Percentiles rank a stretch among this genome's conserved stretches.
Evolutionary conservation across 2,797 vertebrate genomes (phyloP).

Genomic region (Clamator glandarius): DNA sequence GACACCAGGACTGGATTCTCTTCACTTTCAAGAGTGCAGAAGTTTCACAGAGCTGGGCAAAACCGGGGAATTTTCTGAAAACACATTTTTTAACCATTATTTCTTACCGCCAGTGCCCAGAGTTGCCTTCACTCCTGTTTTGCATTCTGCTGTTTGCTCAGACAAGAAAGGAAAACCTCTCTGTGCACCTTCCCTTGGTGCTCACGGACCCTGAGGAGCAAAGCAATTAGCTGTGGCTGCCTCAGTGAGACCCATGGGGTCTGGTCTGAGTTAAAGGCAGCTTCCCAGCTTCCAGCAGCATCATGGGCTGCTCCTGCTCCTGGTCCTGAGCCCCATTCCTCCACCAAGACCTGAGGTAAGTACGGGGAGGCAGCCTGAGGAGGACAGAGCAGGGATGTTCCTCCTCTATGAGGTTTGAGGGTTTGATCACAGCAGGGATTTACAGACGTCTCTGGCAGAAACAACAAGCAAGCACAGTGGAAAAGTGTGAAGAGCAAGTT

Average conservation of each 20-base stretch:
- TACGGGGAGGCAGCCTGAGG: background rate
- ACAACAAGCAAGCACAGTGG: rapidly evolving
- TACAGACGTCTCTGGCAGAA: background rate
- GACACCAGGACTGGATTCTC: background rate
- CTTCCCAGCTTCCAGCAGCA: background rate
- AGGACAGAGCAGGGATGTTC: rapidly evolving
- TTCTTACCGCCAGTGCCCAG: background rate
- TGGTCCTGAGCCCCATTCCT: background rate
- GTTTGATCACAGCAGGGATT: background rate
- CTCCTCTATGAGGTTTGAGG: background rate
- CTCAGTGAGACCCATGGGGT: rapidly evolving
- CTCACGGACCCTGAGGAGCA: background rate
- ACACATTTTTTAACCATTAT: background rate
- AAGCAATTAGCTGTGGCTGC: background rate
- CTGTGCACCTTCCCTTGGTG: rapidly evolving
- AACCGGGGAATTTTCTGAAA: background rate
- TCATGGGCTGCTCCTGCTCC: background rate
- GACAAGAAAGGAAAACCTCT: background rate
- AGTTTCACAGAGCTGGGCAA: background rate
- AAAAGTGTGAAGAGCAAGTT: background rate
- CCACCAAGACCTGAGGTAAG: background rate
- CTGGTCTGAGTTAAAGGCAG: background rate
- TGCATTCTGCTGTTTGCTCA: background rate
- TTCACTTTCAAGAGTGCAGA: background rate
- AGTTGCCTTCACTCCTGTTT: background rate